These are phyloP conservation scores for Eristalis arbustorum DNA, from an alignment of 2,888 invertebrate genomes.

Conservation along the genomic window DNA sequence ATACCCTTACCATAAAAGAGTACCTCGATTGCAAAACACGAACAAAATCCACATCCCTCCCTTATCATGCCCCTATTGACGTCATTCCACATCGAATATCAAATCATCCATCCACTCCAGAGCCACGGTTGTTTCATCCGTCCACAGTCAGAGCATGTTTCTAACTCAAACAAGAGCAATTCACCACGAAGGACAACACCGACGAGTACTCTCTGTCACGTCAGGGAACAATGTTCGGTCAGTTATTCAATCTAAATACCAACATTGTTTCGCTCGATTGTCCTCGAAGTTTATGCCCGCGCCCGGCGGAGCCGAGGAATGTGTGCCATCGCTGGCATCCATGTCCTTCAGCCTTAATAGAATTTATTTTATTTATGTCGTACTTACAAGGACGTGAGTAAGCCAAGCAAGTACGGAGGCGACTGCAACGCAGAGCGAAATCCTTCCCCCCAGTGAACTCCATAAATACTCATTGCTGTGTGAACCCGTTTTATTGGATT, in stretches of 20 bases:
- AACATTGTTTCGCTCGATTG: conserved; percentile 16
- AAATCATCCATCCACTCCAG: neutral
- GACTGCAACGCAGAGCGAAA: neutral
- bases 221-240: neutral
- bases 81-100: too few relatives aligned
- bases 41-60: too few relatives aligned
- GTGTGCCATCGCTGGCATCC: neutral
- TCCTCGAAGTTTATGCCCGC: neutral
- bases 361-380: conserved; percentile 21
- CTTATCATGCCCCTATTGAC: too few relatives aligned
- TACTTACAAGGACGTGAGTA: conserved; percentile 10
- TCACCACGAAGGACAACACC: neutral
- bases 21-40: too few relatives aligned
- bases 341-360: conserved; percentile 22
- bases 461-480: conserved; percentile 28
- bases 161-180: neutral
- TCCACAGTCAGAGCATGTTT: neutral
- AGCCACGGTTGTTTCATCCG: neutral
- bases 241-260: conserved; percentile 15
- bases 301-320: neutral
- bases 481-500: conserved; percentile 21
- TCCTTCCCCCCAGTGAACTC: neutral
- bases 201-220: neutral
- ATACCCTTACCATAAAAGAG: too few relatives aligned
- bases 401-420: neutral